Evolutionary conservation across 37 sponge, comb jelly and placozoan species (phyloP).

Genomic region (Chondrosia reniformis): DNA sequence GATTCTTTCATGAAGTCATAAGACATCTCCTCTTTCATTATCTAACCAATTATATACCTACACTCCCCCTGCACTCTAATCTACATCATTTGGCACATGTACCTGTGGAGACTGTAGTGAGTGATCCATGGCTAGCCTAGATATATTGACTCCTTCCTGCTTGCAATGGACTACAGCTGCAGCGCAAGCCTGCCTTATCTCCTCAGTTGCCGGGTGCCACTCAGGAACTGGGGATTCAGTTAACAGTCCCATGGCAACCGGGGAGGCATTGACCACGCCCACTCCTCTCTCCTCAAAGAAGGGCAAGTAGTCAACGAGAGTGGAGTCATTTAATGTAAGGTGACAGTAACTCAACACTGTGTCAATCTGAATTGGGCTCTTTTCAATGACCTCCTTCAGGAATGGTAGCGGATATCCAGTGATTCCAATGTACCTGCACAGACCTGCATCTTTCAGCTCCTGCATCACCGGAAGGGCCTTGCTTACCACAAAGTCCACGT

Average conservation of each 20-base stretch:
- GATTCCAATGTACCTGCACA: slow-evolving; percentile 86
- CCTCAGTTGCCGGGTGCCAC: slow-evolving; percentile 82
- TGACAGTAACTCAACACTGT: slow-evolving; percentile 78
- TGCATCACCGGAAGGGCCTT: slow-evolving; percentile 86
- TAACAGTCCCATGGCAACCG: slow-evolving; percentile 86
- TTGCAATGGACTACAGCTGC: slow-evolving; percentile 70
- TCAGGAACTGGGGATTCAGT: slow-evolving; percentile 31
- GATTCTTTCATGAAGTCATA: too few species aligned
- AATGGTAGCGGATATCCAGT: slow-evolving; percentile 80
- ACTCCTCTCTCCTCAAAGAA: slow-evolving; percentile 69
- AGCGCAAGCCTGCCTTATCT: slow-evolving; percentile 62
- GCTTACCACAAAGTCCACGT: slow-evolving; percentile 64
- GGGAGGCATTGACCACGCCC: slow-evolving; percentile 86
- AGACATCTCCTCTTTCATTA: too few species aligned
- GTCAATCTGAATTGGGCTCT: slow-evolving; percentile 69
- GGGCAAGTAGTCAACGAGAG: slow-evolving; percentile 53
- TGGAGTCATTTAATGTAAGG: slow-evolving; percentile 71
- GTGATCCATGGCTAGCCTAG: slow-evolving; percentile 58
- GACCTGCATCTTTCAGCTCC: slow-evolving; percentile 68
- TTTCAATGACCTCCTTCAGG: slow-evolving; percentile 41
- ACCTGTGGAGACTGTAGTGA: slow-evolving; percentile 57
- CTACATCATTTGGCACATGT: neutral
- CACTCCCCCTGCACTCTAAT: neutral
- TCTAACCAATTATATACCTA: too few species aligned
- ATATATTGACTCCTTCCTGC: slow-evolving; percentile 59